phyloP scores from a whole-genome alignment of 2,113 vertebrate species.

The Salvelinus alpinus region DNA sequence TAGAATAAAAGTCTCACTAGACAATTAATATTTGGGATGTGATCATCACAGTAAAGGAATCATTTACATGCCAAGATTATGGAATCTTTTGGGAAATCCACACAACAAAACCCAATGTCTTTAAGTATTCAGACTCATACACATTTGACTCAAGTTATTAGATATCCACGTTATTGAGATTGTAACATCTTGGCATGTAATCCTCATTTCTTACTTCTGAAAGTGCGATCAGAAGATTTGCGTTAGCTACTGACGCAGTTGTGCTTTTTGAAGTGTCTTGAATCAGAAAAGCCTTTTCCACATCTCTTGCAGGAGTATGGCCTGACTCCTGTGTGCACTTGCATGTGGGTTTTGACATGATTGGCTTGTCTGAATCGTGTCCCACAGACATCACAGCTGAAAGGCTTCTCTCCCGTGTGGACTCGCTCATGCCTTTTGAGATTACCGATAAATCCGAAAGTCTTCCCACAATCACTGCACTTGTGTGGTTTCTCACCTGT shows the following conservation, averaged over 20 bases:
- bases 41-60: too few relatives aligned
- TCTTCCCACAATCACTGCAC: slow-evolving; percentile 26
- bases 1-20: too few relatives aligned
- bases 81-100: too few relatives aligned
- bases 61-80: too few relatives aligned
- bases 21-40: too few relatives aligned
- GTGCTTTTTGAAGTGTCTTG: slow-evolving; percentile 68
- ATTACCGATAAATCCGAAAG: slow-evolving; percentile 29
- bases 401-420: slow-evolving; percentile 66
- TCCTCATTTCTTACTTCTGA: too few relatives aligned
- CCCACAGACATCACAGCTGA: slow-evolving; percentile 56
- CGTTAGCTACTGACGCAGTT: slow-evolving; percentile 29
- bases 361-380: slow-evolving; percentile 63
- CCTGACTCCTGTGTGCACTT: slow-evolving; percentile 67
- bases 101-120: too few relatives aligned
- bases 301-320: slow-evolving; percentile 61
- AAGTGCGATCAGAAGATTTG: rapidly evolving
- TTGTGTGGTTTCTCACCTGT: slow-evolving; percentile 36
- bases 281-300: slow-evolving; percentile 63
- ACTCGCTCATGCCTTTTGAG: slow-evolving; percentile 55
- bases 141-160: too few relatives aligned
- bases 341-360: slow-evolving; percentile 71
- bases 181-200: too few relatives aligned
- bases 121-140: too few relatives aligned
- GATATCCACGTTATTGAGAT: too few relatives aligned